Evolutionary conservation across 1,140 invertebrate genomes (phyloP).

Genomic region (Teleogryllus occipitalis): DNA sequence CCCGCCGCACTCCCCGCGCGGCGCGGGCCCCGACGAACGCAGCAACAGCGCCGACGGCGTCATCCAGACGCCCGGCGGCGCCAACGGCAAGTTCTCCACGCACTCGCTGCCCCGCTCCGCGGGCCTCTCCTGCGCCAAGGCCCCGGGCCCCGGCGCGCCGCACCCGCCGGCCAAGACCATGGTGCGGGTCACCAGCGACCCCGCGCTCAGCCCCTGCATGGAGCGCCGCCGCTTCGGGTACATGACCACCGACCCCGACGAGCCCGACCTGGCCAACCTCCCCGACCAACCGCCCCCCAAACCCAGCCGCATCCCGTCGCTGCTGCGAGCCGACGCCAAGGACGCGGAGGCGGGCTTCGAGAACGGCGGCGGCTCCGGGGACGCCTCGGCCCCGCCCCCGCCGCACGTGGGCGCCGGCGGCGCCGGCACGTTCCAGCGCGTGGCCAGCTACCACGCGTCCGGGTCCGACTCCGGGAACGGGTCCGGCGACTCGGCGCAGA

Average conservation of each 20-base stretch:
- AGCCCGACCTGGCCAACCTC: not conserved
- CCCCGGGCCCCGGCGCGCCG: not conserved
- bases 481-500: conserved; percentile 70
- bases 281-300: conserved; percentile 53
- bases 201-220: conserved; percentile 41
- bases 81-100: conserved; percentile 41
- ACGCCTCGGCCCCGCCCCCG: conserved; percentile 18
- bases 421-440: conserved; percentile 33
- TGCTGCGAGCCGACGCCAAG: conserved; percentile 32
- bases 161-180: conserved; percentile 26
- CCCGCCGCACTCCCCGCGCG: conserved; percentile 41
- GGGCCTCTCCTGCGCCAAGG: conserved; percentile 25
- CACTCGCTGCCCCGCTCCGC: conserved; percentile 45
- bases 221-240: conserved; percentile 32
- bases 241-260: conserved; percentile 14
- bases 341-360: conserved; percentile 19
- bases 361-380: conserved; percentile 7
- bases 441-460: conserved; percentile 64
- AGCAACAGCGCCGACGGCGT: conserved; percentile 54
- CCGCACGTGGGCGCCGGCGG: not conserved
- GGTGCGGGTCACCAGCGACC: conserved; percentile 46
- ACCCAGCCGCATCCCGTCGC: conserved; percentile 53
- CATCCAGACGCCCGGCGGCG: conserved; percentile 34
- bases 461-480: conserved; percentile 82
- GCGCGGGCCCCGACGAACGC: conserved; percentile 38